These are phyloP conservation scores for Sturnira hondurensis DNA, from an alignment of 2,113 vertebrate genomes.

Conservation along the genomic window DNA sequence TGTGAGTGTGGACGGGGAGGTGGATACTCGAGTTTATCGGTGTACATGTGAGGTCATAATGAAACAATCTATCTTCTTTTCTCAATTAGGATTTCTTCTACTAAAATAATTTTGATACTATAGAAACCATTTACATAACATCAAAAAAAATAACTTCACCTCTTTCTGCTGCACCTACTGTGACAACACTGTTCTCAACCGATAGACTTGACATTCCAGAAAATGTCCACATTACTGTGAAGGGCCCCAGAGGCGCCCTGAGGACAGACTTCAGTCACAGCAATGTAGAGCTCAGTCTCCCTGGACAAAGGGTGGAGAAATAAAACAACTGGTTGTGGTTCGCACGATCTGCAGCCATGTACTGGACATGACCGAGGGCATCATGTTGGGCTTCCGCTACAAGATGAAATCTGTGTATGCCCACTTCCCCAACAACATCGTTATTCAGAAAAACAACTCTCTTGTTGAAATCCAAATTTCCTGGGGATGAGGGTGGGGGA, in stretches of 20 bases:
- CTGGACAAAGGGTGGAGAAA: not conserved
- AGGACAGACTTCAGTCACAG: not conserved
- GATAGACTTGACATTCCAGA: not conserved
- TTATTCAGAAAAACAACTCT: not conserved
- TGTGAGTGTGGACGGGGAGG: not conserved
- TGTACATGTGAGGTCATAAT: not conserved
- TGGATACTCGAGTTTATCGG: not conserved
- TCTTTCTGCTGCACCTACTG: not conserved
- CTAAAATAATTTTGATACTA: not conserved
- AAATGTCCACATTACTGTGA: not conserved
- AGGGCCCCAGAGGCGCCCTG: not conserved
- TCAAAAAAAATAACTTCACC: not conserved
- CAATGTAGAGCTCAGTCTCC: not conserved
- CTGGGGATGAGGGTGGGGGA: too few relatives aligned
- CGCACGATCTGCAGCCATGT: not conserved
- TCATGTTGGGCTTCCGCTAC: not conserved
- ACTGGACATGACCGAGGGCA: not conserved
- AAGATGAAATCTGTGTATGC: not conserved
- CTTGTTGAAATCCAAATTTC: not conserved
- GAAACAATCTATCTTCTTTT: not conserved
- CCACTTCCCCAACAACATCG: not conserved
- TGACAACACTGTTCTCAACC: not conserved
- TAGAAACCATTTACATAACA: not conserved
- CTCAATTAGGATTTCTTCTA: not conserved
- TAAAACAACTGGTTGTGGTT: not conserved